These are phyloP conservation scores for Cyanistes caeruleus DNA, from an alignment of 2,113 vertebrate species.

Conservation along the genomic window DNA sequence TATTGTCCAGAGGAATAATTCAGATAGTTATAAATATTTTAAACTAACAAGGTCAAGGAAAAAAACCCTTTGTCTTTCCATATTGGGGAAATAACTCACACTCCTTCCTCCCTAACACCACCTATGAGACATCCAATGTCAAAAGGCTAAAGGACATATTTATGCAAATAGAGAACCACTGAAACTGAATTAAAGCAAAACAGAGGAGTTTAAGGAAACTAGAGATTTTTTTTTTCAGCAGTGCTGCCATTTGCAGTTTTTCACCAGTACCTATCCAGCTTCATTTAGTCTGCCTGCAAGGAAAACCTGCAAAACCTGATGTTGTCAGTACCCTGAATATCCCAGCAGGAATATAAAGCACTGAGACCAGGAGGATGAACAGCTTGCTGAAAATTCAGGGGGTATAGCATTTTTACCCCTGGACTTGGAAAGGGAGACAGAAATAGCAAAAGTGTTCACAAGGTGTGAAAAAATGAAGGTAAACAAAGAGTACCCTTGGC, in stretches of 20 bases:
- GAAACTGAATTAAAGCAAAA: background rate
- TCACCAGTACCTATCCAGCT: background rate
- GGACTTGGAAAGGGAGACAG: background rate
- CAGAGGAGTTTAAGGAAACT: background rate
- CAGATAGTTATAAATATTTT: background rate
- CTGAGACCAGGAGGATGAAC: background rate
- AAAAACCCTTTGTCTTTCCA: background rate
- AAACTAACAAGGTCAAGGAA: background rate
- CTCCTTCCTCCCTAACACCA: background rate
- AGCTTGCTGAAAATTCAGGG: background rate
- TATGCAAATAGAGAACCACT: background rate
- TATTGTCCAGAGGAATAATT: slow-evolving; percentile 21
- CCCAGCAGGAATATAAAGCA: background rate
- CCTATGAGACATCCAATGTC: background rate
- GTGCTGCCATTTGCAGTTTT: background rate
- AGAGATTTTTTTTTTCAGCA: background rate
- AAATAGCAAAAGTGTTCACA: background rate
- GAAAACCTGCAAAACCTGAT: background rate
- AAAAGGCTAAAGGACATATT: background rate
- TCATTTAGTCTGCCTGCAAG: background rate
- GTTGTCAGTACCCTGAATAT: background rate
- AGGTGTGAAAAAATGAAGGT: background rate
- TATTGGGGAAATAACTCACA: background rate
- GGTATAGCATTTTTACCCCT: background rate
- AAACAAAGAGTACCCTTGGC: background rate